Evolutionary conservation across 2,888 invertebrate genomes (phyloP), one percentile per base, ranked within the genome.

Genomic region (Macrophya annulata): DNA sequence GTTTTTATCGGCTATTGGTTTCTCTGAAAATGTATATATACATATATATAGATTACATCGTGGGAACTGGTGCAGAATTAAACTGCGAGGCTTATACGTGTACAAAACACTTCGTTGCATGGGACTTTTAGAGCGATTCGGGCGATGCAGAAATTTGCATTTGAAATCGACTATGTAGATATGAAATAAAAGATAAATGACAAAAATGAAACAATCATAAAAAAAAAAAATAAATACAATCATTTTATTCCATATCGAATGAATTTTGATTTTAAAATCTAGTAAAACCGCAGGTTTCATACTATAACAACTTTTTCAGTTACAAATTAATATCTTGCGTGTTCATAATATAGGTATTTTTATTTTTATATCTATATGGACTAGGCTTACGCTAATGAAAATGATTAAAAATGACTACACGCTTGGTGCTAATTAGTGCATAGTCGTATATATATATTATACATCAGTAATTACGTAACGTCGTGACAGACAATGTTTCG

Each of bases 1-100:
- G 31, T 77, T 55, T 77, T 77, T 77, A 77, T 77, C 77, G 21
- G 55, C 17, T 77, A 76, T 37, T 37, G 62, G 48, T 17, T 76
- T 25, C 48, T 10, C 15, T 9, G 48, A 77, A 55, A 37, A 48
- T 48, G 12, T 68, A 25, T 12, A 12, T 31, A 62, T 0, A n/a
- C 3, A 25, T 10, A n/a, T 6, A n/a, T 25, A 25, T 25, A 62
- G 25, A 62, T 21, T 62, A 3, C 12, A 62, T 62, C 62, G 25
- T 62, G 62, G 25, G 12, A 25, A 62, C 10, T 4, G 21, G 25
- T 62, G 25, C 62, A 62, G 25, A 62, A 62, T 55, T 8, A n/a
- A n/a, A 55, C 31, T 5, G 0, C n/a, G n/a, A 55, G 1, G 17
- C 6, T n/a, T 55, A 8, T 12, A 25, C 62, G 62, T 21, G 25